Conservation (phyloP, 2,113 vertebrate species). For the Rhinoptilus africanus region DNA sequence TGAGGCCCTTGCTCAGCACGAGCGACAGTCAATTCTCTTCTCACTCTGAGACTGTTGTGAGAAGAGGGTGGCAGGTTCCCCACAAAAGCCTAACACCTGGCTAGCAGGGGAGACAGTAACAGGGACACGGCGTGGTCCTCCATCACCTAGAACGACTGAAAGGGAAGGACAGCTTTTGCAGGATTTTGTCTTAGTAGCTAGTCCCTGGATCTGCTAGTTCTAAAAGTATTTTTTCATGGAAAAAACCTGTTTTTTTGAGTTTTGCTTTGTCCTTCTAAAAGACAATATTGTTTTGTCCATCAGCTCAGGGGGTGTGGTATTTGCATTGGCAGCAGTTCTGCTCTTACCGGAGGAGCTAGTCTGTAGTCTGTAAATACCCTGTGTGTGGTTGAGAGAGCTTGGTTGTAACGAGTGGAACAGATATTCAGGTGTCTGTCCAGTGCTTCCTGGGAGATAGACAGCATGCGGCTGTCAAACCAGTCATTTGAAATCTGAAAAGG, state of each 20-base stretch:
- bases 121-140: background rate
- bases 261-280: too few relatives aligned
- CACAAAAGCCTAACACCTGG: accelerated
- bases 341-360: background rate
- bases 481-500: background rate
- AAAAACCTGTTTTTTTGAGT: background rate
- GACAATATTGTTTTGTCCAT: background rate
- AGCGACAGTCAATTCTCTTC: background rate
- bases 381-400: background rate
- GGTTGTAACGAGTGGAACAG: background rate
- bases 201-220: background rate
- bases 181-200: background rate
- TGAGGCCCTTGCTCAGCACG: background rate
- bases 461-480: background rate
- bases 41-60: background rate
- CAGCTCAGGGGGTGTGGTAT: background rate
- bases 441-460: background rate
- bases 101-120: background rate
- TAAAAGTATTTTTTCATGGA: background rate
- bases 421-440: background rate
- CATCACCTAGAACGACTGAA: background rate
- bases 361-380: background rate
- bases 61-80: background rate
- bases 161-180: background rate
- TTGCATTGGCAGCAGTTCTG: background rate